Conservation (phyloP, 1,140 invertebrate species). For the Ceratitis capitata region DNA sequence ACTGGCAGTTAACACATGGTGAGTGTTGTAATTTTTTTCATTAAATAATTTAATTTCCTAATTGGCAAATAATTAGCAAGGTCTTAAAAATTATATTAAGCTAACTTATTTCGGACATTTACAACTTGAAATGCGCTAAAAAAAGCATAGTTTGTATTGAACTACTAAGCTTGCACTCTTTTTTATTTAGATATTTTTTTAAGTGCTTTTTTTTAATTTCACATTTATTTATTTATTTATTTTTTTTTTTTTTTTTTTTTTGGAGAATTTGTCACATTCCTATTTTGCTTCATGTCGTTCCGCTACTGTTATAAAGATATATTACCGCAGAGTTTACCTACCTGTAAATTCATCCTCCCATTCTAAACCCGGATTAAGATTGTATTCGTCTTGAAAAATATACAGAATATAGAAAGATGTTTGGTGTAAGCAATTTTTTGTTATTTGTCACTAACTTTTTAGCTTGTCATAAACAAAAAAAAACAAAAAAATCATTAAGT, state of each 20-base stretch:
- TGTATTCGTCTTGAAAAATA: conserved; percentile 94
- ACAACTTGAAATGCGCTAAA: neutral
- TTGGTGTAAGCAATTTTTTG: conserved; percentile 49
- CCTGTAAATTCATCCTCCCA: conserved; percentile 99
- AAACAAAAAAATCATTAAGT: conserved; percentile 15
- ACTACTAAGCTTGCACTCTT: neutral
- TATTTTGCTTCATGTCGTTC: conserved; percentile 66
- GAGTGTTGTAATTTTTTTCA: neutral
- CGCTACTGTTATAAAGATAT: conserved; percentile 56
- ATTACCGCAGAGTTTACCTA: conserved; percentile 76
- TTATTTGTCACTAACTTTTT: conserved; percentile 43
- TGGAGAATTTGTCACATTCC: conserved; percentile 56
- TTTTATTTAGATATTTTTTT: neutral
- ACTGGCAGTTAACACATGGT: neutral
- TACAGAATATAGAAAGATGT: conserved; percentile 70
- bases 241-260: conserved; percentile 15
- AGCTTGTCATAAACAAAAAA: conserved; percentile 33
- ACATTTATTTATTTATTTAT: neutral
- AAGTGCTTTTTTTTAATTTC: conserved; percentile 1
- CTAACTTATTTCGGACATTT: neutral
- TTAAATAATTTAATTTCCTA: neutral
- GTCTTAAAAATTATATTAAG: neutral
- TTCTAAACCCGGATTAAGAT: conserved; percentile 99
- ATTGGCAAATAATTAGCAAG: neutral
- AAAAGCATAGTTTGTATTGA: neutral